Evolutionary conservation across 2,113 vertebrate genomes (phyloP).

Genomic region (Campylomormyrus numenius): DNA sequence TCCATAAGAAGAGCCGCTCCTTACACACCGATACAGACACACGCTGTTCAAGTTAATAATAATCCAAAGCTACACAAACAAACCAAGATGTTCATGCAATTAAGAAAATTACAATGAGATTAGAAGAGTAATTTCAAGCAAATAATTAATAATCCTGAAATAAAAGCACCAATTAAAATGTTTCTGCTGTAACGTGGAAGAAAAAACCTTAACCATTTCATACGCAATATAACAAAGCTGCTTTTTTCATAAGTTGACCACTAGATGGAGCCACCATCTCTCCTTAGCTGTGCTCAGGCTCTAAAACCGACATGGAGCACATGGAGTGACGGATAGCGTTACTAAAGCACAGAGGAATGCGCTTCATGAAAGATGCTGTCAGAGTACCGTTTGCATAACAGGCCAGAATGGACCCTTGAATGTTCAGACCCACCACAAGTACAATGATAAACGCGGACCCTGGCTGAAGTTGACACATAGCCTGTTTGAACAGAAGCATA

Average conservation of each 20-base stretch:
- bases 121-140: not conserved
- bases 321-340: not conserved
- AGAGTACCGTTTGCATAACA: not conserved
- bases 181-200: not conserved
- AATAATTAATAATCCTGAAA: not conserved
- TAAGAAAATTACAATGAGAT: not conserved
- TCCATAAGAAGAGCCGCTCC: not conserved
- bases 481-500: not conserved
- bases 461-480: not conserved
- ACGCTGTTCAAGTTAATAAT: not conserved
- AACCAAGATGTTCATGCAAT: not conserved
- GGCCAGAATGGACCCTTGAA: not conserved
- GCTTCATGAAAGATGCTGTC: not conserved
- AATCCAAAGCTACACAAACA: not conserved
- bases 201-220: not conserved
- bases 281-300: slow-evolving; percentile 5
- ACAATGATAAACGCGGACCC: not conserved
- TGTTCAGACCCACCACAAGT: not conserved
- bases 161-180: not conserved
- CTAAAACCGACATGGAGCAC: not conserved
- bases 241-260: slow-evolving; percentile 31
- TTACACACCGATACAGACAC: not conserved
- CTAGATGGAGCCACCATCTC: slow-evolving; percentile 49
- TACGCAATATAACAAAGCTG: not conserved
- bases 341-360: not conserved